Percentiles rank a stretch among this genome's conserved stretches.
phyloP scores from a whole-genome alignment of 2,888 invertebrate genomes.

The Caenorhabditis imperialis region DNA sequence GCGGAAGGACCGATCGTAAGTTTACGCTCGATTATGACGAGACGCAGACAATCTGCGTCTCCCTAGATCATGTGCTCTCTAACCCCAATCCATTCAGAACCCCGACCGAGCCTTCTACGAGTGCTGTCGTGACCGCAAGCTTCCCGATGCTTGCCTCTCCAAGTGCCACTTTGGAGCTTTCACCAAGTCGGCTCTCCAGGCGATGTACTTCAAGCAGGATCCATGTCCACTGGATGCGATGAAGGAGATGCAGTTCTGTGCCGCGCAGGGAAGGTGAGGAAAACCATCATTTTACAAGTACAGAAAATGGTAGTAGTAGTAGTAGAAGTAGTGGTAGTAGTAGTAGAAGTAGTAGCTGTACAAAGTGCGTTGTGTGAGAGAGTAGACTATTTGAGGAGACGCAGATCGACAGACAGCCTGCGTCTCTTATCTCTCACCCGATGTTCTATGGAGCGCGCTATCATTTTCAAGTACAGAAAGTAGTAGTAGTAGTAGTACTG shows the following conservation, averaged over 20 bases:
- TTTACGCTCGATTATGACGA: neutral
- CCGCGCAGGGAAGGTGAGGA: constrained; percentile 68
- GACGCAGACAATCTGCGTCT: neutral
- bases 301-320: neutral
- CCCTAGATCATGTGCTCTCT: neutral
- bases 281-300: neutral
- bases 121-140: constrained; percentile 74
- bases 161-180: constrained; percentile 71
- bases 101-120: constrained; percentile 75
- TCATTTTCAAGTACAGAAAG: too few species aligned
- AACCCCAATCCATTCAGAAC: constrained; percentile 60
- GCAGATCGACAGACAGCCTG: too few species aligned
- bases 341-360: too few species aligned
- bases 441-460: too few species aligned
- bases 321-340: neutral
- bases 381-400: too few species aligned
- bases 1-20: constrained; percentile 35
- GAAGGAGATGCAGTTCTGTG: constrained; percentile 75
- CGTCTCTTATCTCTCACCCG: too few species aligned
- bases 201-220: constrained; percentile 77
- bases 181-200: constrained; percentile 62
- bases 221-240: constrained; percentile 74
- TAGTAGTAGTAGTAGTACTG: too few species aligned
- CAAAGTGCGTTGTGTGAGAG: too few species aligned
- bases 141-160: constrained; percentile 74